phyloP scores from a whole-genome alignment of 2,113 vertebrate species.

The Chloropsis hardwickii region DNA sequence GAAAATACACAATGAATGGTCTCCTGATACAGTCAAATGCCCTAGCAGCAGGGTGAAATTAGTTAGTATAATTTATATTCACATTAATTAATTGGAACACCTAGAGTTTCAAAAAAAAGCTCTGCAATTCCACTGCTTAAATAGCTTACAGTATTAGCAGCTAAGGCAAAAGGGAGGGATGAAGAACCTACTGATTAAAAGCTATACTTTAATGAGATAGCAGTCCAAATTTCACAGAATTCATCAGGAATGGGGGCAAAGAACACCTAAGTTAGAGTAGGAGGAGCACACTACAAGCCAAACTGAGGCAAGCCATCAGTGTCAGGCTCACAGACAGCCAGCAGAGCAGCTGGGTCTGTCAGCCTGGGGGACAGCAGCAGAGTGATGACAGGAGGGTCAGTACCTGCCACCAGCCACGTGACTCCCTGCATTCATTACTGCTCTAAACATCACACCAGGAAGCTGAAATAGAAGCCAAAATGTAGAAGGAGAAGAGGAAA shows the following conservation, averaged over 20 bases:
- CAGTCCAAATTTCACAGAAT: background rate
- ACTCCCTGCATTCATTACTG: background rate
- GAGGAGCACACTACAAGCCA: background rate
- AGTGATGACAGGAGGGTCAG: background rate
- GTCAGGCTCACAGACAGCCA: background rate
- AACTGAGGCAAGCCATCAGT: background rate
- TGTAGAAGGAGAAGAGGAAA: background rate
- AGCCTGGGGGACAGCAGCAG: background rate
- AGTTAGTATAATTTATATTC: background rate
- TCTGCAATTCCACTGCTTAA: background rate
- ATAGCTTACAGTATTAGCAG: background rate
- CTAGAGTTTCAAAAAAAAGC: background rate
- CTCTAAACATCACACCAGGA: background rate
- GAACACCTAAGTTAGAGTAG: background rate
- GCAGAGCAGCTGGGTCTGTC: background rate
- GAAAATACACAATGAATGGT: background rate
- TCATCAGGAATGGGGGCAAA: background rate
- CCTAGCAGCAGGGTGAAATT: background rate
- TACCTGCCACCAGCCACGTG: background rate
- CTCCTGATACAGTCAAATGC: background rate
- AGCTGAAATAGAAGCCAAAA: background rate
- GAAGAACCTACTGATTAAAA: background rate
- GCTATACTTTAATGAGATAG: background rate
- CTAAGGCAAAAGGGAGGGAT: background rate
- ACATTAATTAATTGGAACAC: conserved; percentile 22